Evolutionary conservation across 2,113 vertebrate species (phyloP), one percentile per base, ranked within the genome.

Genomic region (Plotosus lineatus): DNA sequence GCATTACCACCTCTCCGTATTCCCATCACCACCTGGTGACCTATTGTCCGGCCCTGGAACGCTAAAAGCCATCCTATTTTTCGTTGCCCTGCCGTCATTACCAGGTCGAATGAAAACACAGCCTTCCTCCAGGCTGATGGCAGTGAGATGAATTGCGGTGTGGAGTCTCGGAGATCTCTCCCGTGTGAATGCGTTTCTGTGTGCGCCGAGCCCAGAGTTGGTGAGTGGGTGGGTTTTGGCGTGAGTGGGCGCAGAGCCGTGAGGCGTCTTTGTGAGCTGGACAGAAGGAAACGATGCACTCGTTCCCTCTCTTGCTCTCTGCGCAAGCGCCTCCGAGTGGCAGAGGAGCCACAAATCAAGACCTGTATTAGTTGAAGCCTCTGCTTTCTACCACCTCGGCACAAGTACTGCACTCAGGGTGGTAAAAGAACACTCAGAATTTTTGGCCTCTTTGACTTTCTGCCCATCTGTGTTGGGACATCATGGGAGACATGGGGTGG

Each of bases 51-150:
- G 33, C 38, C 69, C 26, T 60, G 21, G 38, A 42, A 63, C 44
- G 56, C 78, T 73, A 77, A 83, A 80, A 83, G 65, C 78, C 44
- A 65, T 68, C 33, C 50, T 74, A 78, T 81, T 83, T 85, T 77
- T 78, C 77, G 77, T 66, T 46, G 3, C 11, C 14, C 36, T 23
- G 31, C 58, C 51, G 42, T 77, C 77, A 85, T 78, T 83, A 78
- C 60, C 5, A 26, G 19, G 9, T 63, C 51, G 63, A 85, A 85
- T 84, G 75, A 85, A 77, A 85, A 78, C 63, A 53, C 77, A 65
- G 74, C 48, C 83, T 48, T 74, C 51, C 53, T 73, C 28, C 19
- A 33, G 73, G 58, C 77, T 17, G 55, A 21, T 46, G 42, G 58
- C 77, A 38, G 42, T 15, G 40, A 80, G 82, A 82, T 60, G 48